Conservation (phyloP, 2,888 invertebrate species). For the Tromatobia lineatoria region DNA sequence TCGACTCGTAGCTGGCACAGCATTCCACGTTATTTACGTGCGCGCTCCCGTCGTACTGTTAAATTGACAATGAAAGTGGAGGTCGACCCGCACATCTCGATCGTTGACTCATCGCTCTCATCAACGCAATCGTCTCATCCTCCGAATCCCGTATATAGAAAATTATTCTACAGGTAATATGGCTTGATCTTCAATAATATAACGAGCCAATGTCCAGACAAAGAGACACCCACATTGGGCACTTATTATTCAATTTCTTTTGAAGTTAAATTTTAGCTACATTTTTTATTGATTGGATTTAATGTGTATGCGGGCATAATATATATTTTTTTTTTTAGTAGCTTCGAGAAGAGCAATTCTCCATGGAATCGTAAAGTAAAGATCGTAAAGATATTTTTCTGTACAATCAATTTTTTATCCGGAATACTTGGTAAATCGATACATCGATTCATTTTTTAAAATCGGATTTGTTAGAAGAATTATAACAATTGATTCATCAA, state of each 20-base stretch:
- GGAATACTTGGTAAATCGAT: too few species aligned
- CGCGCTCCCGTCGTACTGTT: slow-evolving; percentile 51
- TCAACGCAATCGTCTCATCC: neutral
- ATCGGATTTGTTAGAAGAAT: too few species aligned
- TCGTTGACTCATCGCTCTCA: slow-evolving; percentile 60
- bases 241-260: neutral
- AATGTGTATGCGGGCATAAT: neutral
- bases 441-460: too few species aligned
- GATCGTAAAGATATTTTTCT: too few species aligned
- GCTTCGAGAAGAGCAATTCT: too few species aligned
- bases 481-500: too few species aligned
- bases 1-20: slow-evolving; percentile 31
- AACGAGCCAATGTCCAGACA: neutral
- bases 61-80: slow-evolving; percentile 67
- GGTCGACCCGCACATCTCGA: slow-evolving; percentile 64
- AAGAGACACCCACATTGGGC: neutral
- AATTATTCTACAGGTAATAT: neutral
- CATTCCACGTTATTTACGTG: slow-evolving; percentile 66
- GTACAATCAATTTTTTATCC: too few species aligned
- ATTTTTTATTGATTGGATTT: neutral
- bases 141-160: neutral
- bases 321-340: too few species aligned
- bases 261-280: neutral
- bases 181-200: neutral
- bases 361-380: too few species aligned